These are phyloP conservation scores for Coracopsis vasa DNA, from an alignment of 2,113 vertebrate genomes.

Conservation along the genomic window DNA sequence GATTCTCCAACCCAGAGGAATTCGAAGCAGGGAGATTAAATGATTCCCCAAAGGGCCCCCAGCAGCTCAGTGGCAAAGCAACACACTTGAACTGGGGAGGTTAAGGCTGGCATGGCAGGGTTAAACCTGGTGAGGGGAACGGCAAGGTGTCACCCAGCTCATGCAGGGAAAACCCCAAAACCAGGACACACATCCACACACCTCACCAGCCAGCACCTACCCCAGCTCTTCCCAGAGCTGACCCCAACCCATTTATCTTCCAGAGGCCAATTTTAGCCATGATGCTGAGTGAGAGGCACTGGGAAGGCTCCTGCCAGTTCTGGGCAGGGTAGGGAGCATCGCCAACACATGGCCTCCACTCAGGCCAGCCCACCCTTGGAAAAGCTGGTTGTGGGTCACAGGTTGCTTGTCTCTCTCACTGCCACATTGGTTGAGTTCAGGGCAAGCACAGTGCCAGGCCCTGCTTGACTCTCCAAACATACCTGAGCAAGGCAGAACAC, in stretches of 20 bases:
- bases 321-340: not conserved
- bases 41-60: not conserved
- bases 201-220: not conserved
- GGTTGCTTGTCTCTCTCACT: not conserved
- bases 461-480: not conserved
- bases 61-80: not conserved
- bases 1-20: constrained; percentile 21
- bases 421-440: not conserved
- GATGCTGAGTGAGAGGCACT: not conserved
- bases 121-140: not conserved
- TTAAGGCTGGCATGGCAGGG: not conserved
- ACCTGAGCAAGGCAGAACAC: not conserved
- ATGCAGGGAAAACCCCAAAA: not conserved
- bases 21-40: not conserved
- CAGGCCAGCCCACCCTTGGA: not conserved
- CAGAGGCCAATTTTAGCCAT: not conserved
- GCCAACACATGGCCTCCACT: not conserved
- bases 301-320: not conserved
- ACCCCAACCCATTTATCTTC: not conserved
- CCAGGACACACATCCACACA: not conserved
- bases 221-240: not conserved
- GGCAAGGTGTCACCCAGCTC: not conserved
- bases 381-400: not conserved
- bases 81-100: not conserved
- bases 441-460: not conserved